Percentiles rank a stretch among this genome's conserved stretches.
Evolutionary conservation across 1,140 invertebrate genomes (phyloP).

Genomic region (Lepidurus packardi): DNA sequence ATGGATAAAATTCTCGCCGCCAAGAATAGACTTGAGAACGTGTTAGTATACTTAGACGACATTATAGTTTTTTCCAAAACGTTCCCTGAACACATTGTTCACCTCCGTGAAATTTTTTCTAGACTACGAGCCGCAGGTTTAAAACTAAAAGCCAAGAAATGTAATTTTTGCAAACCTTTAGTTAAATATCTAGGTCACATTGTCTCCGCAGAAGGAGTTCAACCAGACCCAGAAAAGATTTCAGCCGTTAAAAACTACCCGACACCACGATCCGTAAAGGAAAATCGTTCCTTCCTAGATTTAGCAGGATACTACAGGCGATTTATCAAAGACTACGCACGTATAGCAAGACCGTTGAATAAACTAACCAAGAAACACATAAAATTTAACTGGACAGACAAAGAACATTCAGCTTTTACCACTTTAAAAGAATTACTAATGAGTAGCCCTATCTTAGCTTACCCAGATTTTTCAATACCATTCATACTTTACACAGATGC

Average conservation of each 20-base stretch:
- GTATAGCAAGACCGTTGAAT: conserved; percentile 36
- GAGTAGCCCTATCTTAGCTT: not conserved
- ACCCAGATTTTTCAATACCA: conserved; percentile 20
- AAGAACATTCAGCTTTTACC: not conserved
- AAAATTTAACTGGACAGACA: not conserved
- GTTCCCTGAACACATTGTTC: not conserved
- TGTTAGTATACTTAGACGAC: conserved; percentile 4
- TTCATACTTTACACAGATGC: conserved; percentile 43
- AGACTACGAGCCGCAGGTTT: not conserved
- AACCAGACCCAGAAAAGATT: conserved; percentile 30
- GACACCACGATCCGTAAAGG: conserved; percentile 33
- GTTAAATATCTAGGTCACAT: not conserved
- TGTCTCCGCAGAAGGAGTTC: not conserved
- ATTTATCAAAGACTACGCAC: conserved; percentile 40
- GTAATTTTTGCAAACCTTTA: not conserved
- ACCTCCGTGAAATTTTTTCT: conserved; percentile 19
- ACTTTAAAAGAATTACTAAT: not conserved
- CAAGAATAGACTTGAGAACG: not conserved
- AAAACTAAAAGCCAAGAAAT: not conserved
- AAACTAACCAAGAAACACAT: not conserved
- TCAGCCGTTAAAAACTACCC: conserved; percentile 30
- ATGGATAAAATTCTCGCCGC: conserved; percentile 41
- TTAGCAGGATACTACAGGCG: conserved; percentile 43
- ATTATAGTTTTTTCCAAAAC: not conserved
- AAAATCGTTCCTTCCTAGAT: conserved; percentile 41